Evolutionary conservation across 2,888 invertebrate genomes (phyloP), one percentile per base, ranked within the genome.

Genomic region (Aporophyla nigra): DNA sequence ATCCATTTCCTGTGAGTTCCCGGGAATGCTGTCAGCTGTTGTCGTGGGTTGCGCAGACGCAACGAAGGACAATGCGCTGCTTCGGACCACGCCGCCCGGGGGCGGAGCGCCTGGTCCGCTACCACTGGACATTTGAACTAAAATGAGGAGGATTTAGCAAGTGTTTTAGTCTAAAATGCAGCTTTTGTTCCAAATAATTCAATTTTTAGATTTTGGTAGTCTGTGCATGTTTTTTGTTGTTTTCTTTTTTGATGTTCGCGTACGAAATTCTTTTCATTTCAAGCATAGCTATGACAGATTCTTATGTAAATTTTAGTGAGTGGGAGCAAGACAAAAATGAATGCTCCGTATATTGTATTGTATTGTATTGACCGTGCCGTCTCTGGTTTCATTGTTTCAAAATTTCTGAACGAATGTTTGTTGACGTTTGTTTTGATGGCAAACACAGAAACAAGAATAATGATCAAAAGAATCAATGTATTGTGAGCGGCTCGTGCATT

Each of bases 61-160:
- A 89, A 95, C 93, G 63, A 96, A 96, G 24, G 94, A 92, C 27
- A 96, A 80, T 0, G 94, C 96, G 81, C 96, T 96, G 80, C 92
- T 96, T 21, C 92, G 91, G 5, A 95, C 92, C 3, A 96, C 92
- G 6, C 95, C 95, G 19, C 91, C 79, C 0, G 90, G 83, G 40
- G 90, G 89, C 33, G 89, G 86, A 83, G 88, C 85, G n/a, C 90
- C 90, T 1, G 91, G 77, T 43, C 91, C 87, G 70, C 89, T 92
- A 4, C 89, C 78, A 61, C 87, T 89, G 2, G 94, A 93, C 94
- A 94, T 94, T 78, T 73, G 83, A 68, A n/a, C 19, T 40, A n/a
- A 53, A 69, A 51, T 16, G 12, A n/a, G 3, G 7, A 56, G 53
- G 27, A 33, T 33, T 56, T 7, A 49, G 40, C 10, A n/a, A 72